A percentile compares a stretch with the other conserved stretches of the same genome.
Evolutionary conservation across 2,797 vertebrate genomes (phyloP).

Genomic region (Gallinago solitaria): DNA sequence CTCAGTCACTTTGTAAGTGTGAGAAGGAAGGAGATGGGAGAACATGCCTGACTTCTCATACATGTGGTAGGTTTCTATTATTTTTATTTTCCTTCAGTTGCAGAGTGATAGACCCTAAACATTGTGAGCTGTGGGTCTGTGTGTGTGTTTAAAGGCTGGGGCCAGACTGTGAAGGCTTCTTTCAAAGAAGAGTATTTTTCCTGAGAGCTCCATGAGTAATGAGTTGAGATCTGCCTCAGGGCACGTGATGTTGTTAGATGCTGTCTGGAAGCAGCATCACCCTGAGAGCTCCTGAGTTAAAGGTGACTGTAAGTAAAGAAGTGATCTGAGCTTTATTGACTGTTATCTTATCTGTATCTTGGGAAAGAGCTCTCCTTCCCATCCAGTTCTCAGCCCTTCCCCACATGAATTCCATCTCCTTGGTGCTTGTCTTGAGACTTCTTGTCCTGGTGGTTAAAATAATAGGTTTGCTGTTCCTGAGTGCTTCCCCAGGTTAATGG

Average conservation of each 20-base stretch:
- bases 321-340: neutral
- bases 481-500: neutral
- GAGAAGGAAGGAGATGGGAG: neutral
- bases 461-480: neutral
- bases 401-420: neutral
- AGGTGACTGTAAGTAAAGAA: neutral
- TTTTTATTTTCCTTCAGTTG: neutral
- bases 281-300: neutral
- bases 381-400: neutral
- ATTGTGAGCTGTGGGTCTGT: neutral
- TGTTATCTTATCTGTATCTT: neutral
- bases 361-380: neutral
- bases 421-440: neutral
- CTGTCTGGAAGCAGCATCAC: neutral
- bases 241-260: neutral
- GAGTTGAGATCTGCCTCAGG: neutral
- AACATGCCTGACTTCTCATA: neutral
- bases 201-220: neutral
- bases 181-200: neutral
- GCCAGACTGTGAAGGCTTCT: neutral
- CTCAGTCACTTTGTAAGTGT: neutral
- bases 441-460: neutral
- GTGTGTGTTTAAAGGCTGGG: neutral
- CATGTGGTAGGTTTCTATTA: neutral
- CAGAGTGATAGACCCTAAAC: accelerated